phyloP scores from a whole-genome alignment of 2,888 invertebrate genomes.

The Glyphotaelius pellucidus region DNA sequence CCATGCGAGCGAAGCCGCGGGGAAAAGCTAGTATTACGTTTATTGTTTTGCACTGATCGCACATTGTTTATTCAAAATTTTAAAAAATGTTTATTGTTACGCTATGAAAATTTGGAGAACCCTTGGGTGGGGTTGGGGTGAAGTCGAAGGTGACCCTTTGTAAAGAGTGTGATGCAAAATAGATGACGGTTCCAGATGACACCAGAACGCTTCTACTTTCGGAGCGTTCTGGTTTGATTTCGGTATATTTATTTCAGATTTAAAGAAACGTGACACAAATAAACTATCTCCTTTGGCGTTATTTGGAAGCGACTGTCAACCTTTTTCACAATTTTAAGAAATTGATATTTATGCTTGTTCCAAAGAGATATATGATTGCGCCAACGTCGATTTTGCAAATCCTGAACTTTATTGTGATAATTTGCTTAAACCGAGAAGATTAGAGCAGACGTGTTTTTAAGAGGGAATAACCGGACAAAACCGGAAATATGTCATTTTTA shows the following conservation, averaged over 20 bases:
- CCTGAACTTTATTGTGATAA: no score
- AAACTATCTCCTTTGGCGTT: not conserved
- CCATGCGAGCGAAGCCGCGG: no score
- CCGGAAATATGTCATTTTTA: no score
- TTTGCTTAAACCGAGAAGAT: no score
- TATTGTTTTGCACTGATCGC: no score
- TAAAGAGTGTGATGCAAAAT: conserved; percentile 50
- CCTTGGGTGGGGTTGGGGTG: not conserved
- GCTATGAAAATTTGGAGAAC: not conserved
- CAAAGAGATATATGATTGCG: not conserved
- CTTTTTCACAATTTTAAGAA: not conserved
- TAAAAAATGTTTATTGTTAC: not conserved
- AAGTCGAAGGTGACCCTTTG: conserved; percentile 39
- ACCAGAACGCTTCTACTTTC: conserved; percentile 24
- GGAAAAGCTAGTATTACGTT: no score
- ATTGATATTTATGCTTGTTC: not conserved
- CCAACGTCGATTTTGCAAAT: no score
- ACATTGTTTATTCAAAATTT: no score
- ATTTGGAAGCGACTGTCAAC: not conserved
- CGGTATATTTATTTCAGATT: conserved; percentile 54
- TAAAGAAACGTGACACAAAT: conserved; percentile 25
- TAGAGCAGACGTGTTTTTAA: no score
- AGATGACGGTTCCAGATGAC: conserved; percentile 52
- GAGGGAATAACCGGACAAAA: no score
- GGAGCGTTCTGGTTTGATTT: conserved; percentile 37